A percentile compares a stretch with the other conserved stretches of the same genome.
Conservation (phyloP, 2,113 vertebrate genomes). For the Carassius gibelio region DNA sequence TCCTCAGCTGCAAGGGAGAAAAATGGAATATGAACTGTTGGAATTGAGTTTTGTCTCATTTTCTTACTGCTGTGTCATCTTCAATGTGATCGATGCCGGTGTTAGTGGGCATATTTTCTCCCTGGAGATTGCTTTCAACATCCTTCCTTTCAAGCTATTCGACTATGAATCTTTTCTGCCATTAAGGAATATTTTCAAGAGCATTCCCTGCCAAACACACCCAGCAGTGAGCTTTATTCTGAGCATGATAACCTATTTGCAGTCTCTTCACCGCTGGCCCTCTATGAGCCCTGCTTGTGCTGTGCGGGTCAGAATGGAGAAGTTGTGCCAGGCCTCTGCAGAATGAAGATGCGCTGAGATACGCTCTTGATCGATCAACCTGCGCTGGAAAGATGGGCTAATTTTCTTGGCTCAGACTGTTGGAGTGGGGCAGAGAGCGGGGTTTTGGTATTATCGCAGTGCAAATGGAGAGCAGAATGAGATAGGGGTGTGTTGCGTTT, state of each 20-base stretch:
- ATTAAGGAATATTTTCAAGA: conserved; percentile 22
- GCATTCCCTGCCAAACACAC: conserved; percentile 22
- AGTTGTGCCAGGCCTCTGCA: background rate
- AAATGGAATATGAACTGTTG: conserved; percentile 68
- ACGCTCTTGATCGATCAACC: conserved; percentile 13
- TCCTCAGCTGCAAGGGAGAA: conserved; percentile 53
- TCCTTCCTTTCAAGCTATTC: conserved; percentile 37
- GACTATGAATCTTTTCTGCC: background rate
- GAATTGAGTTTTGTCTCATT: conserved; percentile 64
- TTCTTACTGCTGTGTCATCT: conserved; percentile 55
- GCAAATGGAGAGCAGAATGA: conserved; percentile 20
- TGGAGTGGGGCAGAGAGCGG: background rate
- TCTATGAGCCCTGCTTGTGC: background rate
- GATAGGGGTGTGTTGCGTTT: conserved; percentile 49
- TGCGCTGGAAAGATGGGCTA: conserved; percentile 2
- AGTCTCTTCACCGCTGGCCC: conserved; percentile 5
- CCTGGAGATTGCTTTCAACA: conserved; percentile 51
- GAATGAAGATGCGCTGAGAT: conserved; percentile 2
- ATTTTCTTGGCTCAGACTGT: conserved; percentile 22
- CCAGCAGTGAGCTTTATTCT: conserved; percentile 25
- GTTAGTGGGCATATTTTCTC: conserved; percentile 46
- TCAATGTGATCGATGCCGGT: conserved; percentile 50
- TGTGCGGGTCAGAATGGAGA: conserved; percentile 14
- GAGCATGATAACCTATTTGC: conserved; percentile 15
- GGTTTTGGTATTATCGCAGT: conserved; percentile 37